Evolutionary conservation across 2,113 vertebrate genomes (phyloP).

Genomic region (Puntigrus tetrazona): DNA sequence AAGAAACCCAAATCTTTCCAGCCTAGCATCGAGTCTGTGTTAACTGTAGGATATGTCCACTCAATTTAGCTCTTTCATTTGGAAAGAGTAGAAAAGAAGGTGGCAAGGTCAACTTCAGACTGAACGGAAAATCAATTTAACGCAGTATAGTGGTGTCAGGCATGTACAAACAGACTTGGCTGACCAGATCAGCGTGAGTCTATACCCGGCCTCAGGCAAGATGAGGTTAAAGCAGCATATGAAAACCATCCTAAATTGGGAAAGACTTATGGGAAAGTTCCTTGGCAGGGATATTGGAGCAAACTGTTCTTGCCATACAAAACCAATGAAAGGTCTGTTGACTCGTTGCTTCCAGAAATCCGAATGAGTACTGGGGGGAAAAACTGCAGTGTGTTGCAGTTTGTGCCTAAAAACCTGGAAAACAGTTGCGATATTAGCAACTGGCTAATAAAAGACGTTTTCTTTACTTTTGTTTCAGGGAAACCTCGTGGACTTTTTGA

Average conservation of each 20-base stretch:
- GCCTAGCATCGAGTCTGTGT: background rate
- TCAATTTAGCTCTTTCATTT: background rate
- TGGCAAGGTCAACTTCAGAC: background rate
- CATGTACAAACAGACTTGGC: slow-evolving; percentile 23
- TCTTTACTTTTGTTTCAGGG: slow-evolving; percentile 77
- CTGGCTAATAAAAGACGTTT: background rate
- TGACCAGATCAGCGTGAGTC: background rate
- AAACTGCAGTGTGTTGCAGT: background rate
- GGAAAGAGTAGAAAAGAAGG: background rate
- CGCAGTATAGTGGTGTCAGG: slow-evolving; percentile 21
- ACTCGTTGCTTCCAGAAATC: slow-evolving; percentile 5
- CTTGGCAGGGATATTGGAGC: slow-evolving; percentile 11
- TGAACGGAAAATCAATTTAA: slow-evolving; percentile 12
- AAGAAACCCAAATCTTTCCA: background rate
- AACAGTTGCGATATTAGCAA: slow-evolving; percentile 1
- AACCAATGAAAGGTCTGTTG: slow-evolving; percentile 15
- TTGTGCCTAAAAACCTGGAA: background rate
- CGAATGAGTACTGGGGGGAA: background rate
- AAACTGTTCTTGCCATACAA: slow-evolving; percentile 10
- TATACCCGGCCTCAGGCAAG: background rate
- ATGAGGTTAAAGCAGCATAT: background rate
- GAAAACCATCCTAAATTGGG: slow-evolving; percentile 2
- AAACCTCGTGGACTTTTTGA: slow-evolving; percentile 92
- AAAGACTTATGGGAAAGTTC: slow-evolving; percentile 25
- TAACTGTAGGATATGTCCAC: background rate